phyloP scores from a whole-genome alignment of 2,888 invertebrate species.

The Cephus rjabovi region DNA sequence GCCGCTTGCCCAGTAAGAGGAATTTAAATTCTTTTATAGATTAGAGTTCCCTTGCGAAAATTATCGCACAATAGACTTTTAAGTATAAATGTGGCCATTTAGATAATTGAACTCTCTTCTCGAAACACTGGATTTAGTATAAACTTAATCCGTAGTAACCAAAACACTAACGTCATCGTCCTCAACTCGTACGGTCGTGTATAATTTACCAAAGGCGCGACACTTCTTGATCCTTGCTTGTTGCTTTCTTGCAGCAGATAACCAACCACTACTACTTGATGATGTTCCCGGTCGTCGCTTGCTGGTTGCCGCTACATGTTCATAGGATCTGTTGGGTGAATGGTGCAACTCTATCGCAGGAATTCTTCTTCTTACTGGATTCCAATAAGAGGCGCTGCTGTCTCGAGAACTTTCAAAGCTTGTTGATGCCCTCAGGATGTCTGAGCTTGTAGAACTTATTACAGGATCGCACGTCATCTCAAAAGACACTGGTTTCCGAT shows the following conservation, averaged over 20 bases:
- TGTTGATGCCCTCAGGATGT: not conserved
- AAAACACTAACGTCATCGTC: slow-evolving; percentile 20
- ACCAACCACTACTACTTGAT: slow-evolving; percentile 6
- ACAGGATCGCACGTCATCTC: slow-evolving; percentile 10
- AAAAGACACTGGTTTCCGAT: not conserved
- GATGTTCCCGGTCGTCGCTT: not conserved
- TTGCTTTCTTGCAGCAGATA: slow-evolving; percentile 18
- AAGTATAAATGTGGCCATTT: not conserved
- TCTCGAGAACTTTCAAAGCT: not conserved
- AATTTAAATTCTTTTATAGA: not conserved
- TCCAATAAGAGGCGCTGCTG: not conserved
- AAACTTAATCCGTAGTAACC: slow-evolving; percentile 13
- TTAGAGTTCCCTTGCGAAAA: not conserved
- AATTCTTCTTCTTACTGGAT: slow-evolving; percentile 17
- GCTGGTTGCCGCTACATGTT: not conserved
- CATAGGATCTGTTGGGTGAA: slow-evolving; percentile 15
- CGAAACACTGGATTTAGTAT: not conserved
- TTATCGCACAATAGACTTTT: not conserved
- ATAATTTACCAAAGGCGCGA: slow-evolving; percentile 16
- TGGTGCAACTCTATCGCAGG: slow-evolving; percentile 11
- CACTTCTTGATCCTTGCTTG: slow-evolving; percentile 19
- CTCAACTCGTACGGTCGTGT: slow-evolving; percentile 20
- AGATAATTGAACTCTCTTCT: not conserved
- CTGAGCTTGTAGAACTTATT: not conserved
- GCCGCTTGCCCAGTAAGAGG: too few species aligned